phyloP scores from a whole-genome alignment of 2,797 vertebrate genomes.

The Enteromius anoplus region DNA sequence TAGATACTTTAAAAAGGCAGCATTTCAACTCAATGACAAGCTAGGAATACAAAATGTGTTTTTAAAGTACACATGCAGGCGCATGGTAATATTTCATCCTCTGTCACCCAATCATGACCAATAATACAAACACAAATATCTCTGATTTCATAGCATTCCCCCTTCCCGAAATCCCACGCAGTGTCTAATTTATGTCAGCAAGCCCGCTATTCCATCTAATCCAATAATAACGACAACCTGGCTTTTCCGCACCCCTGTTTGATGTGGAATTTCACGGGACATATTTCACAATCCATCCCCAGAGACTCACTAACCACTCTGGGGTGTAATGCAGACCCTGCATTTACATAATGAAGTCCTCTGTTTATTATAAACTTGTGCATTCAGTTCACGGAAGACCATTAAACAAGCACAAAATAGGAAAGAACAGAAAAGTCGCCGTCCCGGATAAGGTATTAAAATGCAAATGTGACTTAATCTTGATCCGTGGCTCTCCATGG shows the following conservation, averaged over 20 bases:
- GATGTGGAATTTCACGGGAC: conserved; percentile 60
- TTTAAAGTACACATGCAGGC: conserved; percentile 3
- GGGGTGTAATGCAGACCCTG: conserved; percentile 59
- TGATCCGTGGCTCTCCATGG: conserved; percentile 65
- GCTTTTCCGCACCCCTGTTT: conserved; percentile 40
- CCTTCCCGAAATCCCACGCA: conserved; percentile 15
- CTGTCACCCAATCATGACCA: conserved; percentile 7
- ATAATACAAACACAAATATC: conserved; percentile 25
- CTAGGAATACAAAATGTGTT: conserved; percentile 9
- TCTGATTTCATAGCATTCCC: conserved; percentile 30
- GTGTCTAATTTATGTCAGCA: conserved; percentile 49
- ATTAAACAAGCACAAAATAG: conserved; percentile 77
- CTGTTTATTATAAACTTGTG: conserved; percentile 75
- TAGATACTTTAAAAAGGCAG: conserved; percentile 17
- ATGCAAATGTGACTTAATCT: conserved; percentile 74
- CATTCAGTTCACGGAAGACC: conserved; percentile 75
- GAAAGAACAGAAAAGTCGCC: conserved; percentile 65
- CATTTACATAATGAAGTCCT: conserved; percentile 79
- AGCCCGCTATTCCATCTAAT: conserved; percentile 48
- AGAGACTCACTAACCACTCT: conserved; percentile 65
- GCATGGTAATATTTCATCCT: conserved; percentile 8
- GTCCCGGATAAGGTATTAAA: conserved; percentile 71
- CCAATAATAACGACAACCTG: conserved; percentile 53
- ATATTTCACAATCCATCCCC: conserved; percentile 63
- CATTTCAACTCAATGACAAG: conserved; percentile 12